Base-by-base conservation (phyloP, 2,888 invertebrate species). In the Luffia ferchaultella region DNA sequence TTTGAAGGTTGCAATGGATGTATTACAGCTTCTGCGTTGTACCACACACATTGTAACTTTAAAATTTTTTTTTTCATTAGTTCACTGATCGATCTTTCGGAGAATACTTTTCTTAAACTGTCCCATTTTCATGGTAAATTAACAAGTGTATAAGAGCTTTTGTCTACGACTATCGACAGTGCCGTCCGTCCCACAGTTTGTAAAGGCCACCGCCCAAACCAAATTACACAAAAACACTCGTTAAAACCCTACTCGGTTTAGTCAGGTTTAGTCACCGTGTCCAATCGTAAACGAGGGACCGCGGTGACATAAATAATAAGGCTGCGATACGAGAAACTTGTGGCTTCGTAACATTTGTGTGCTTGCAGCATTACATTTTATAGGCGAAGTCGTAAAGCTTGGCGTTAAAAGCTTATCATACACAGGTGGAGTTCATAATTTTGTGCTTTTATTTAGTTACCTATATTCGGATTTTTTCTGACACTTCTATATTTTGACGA, bases 271-370 rank as follows among this genome's bases (percentile, higher is more conserved):
- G 30, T 30, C 30, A 12, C 30, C 46, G 55, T 58, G 59, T 57
- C 60, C 53, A 62, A 64, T 68, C 70, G 63, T 68, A 69, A 70
- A 71, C 56, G 66, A 63, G 61, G 67, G 64, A 67, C 67, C 63
- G 64, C 69, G 72, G 64, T 70, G 74, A 75, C 76, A 76, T 76
- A 76, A 77, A 79, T 77, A 72, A 76, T 76, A 73, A 67, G 70
- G 69, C 63, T 62, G 62, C 62, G 64, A 60, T 66, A 64, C 64
- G 65, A 70, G 67, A 68, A 68, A 66, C 61, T 66, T 63, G 60
- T 61, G 61, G 62, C 62, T 59, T 60, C 60, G 61, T 62, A 62
- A 59, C 53, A 58, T 57, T 55, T 49, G 55, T 51, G 51, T 54
- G 53, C 56, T 57, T 58, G 18, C 42, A 18, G 20, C 45, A 44